A percentile compares a stretch with the other conserved stretches of the same genome.
Conservation (phyloP, 2,113 vertebrate species). For the Cricetomys ansorgei region DNA sequence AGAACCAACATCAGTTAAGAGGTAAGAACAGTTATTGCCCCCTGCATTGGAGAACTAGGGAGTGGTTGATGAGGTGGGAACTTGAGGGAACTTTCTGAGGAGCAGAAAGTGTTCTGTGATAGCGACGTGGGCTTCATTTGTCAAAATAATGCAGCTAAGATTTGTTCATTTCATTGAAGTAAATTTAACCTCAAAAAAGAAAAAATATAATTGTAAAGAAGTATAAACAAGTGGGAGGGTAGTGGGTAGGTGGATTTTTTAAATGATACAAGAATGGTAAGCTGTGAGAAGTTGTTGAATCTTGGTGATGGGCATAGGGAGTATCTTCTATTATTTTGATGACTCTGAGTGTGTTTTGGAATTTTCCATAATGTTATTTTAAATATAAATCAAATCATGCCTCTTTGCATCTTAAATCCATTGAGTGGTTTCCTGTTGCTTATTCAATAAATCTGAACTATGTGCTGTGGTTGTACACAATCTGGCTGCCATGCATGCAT, state of each 20-base stretch:
- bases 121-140: constrained; percentile 11
- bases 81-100: background rate
- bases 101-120: background rate
- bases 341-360: background rate
- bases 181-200: constrained; percentile 26
- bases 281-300: constrained; percentile 11
- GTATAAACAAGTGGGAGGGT: background rate
- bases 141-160: constrained; percentile 31
- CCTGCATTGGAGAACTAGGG: background rate
- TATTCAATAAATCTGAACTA: background rate
- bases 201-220: background rate
- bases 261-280: background rate
- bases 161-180: constrained; percentile 22
- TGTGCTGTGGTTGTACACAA: too few relatives aligned
- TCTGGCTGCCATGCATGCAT: background rate
- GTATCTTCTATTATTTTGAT: background rate
- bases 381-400: background rate
- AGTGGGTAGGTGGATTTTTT: background rate
- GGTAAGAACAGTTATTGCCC: background rate
- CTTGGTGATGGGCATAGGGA: background rate
- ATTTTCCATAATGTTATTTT: constrained; percentile 15
- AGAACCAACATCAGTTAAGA: background rate
- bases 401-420: background rate
- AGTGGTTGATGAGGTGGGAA: background rate
- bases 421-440: background rate